A percentile compares a stretch with the other conserved stretches of the same genome.
Evolutionary conservation across 2,888 invertebrate species (phyloP).

Genomic region (Cantharis flavilabris): DNA sequence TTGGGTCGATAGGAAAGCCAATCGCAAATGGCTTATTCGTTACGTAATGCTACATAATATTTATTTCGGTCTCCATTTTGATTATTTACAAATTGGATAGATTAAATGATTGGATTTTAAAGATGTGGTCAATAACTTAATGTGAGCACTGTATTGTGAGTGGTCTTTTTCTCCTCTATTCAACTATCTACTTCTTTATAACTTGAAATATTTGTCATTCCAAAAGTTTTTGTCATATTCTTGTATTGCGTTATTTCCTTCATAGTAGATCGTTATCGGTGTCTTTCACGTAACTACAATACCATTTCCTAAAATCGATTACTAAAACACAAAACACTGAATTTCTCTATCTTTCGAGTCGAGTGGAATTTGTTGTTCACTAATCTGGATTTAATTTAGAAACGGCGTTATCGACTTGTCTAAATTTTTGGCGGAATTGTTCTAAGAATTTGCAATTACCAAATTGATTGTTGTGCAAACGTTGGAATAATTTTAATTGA

Average conservation of each 20-base stretch:
- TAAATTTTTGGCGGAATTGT: neutral
- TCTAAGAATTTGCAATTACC: neutral
- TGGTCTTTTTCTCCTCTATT: neutral
- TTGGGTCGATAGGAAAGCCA: conserved; percentile 9
- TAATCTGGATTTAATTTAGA: neutral
- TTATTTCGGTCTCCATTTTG: conserved; percentile 9
- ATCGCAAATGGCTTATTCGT: neutral
- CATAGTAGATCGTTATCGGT: neutral
- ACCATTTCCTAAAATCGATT: neutral
- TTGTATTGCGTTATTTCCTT: neutral
- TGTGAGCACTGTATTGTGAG: neutral
- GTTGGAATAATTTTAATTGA: neutral
- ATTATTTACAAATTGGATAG: neutral
- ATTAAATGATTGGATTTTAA: neutral
- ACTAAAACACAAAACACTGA: neutral
- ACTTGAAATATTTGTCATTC: neutral
- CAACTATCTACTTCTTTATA: neutral
- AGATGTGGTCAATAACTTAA: neutral
- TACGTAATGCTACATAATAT: neutral
- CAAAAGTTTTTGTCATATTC: neutral
- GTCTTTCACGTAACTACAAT: neutral
- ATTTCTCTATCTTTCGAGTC: neutral
- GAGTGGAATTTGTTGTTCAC: neutral
- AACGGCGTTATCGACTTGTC: neutral
- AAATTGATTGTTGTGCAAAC: neutral